A percentile compares a stretch with the other conserved stretches of the same genome.
Evolutionary conservation across 2,888 invertebrate species (phyloP).

Genomic region (Sialis lutaria): DNA sequence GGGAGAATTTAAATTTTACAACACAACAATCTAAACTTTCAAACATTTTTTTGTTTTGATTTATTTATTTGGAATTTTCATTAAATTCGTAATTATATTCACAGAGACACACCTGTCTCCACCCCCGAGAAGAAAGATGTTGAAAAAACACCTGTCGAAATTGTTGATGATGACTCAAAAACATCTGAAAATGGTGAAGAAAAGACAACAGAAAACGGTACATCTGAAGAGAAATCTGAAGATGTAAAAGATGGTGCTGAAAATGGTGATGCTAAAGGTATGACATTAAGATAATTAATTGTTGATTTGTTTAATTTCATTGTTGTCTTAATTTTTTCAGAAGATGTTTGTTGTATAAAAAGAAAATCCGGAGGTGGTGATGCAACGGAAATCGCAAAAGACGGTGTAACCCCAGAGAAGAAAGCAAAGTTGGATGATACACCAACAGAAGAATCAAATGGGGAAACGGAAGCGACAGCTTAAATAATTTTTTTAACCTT

Average conservation of each 20-base stretch:
- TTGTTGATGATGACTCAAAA: slow-evolving; percentile 25
- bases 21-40: no score
- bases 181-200: slow-evolving; percentile 24
- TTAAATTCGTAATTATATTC: not conserved
- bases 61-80: no score
- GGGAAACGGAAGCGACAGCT: slow-evolving; percentile 35
- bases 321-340: slow-evolving; percentile 16
- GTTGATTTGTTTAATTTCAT: slow-evolving; percentile 2
- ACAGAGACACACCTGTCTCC: slow-evolving; percentile 20
- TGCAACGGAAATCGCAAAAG: slow-evolving; percentile 26
- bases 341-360: slow-evolving; percentile 37
- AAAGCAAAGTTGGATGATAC: slow-evolving; percentile 52
- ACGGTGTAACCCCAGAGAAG: slow-evolving; percentile 52
- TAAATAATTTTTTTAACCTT: slow-evolving; percentile 19
- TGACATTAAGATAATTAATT: not conserved
- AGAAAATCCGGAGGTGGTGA: slow-evolving; percentile 49
- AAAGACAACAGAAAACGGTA: slow-evolving; percentile 25
- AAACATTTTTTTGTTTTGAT: no score
- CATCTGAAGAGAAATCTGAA: slow-evolving; percentile 22
- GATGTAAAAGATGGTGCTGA: slow-evolving; percentile 25
- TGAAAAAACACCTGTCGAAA: slow-evolving; percentile 16
- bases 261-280: slow-evolving; percentile 28
- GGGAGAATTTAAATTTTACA: no score
- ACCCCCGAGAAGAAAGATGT: slow-evolving; percentile 22
- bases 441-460: slow-evolving; percentile 35